Evolutionary conservation across 2,797 vertebrate species (phyloP).

Genomic region (Propithecus deckenii): DNA sequence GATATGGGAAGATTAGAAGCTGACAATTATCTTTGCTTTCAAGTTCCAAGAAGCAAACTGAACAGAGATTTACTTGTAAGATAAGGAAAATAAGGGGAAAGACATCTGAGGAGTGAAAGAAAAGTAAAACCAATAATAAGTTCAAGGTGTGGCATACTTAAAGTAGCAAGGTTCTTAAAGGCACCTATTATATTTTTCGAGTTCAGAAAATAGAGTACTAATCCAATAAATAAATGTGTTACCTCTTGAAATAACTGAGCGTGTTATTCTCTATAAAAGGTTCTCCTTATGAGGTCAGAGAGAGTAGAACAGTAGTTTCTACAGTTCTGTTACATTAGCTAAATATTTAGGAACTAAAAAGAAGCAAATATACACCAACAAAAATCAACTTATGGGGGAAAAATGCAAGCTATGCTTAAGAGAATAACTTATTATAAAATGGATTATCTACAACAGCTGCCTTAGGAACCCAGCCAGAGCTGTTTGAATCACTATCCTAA

Average conservation of each 20-base stretch:
- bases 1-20: conserved; percentile 30
- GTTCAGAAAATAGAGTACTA: conserved; percentile 15
- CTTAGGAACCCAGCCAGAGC: not conserved
- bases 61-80: conserved; percentile 49
- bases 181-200: not conserved
- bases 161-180: conserved; percentile 29
- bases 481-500: not conserved
- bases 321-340: not conserved
- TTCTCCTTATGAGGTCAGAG: not conserved
- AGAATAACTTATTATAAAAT: conserved; percentile 21
- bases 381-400: not conserved
- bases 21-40: conserved; percentile 49
- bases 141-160: not conserved
- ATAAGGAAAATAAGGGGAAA: not conserved
- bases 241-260: conserved; percentile 24
- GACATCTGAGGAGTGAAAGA: not conserved
- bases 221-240: not conserved
- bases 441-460: not conserved
- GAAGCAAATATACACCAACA: not conserved
- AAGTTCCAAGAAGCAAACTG: conserved; percentile 59
- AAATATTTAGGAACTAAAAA: conserved; percentile 29
- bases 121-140: conserved; percentile 13
- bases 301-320: not conserved
- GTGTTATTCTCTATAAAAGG: not conserved
- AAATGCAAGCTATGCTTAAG: not conserved